Conservation (phyloP, 2,113 vertebrate species). For the Amphiprion percula region DNA sequence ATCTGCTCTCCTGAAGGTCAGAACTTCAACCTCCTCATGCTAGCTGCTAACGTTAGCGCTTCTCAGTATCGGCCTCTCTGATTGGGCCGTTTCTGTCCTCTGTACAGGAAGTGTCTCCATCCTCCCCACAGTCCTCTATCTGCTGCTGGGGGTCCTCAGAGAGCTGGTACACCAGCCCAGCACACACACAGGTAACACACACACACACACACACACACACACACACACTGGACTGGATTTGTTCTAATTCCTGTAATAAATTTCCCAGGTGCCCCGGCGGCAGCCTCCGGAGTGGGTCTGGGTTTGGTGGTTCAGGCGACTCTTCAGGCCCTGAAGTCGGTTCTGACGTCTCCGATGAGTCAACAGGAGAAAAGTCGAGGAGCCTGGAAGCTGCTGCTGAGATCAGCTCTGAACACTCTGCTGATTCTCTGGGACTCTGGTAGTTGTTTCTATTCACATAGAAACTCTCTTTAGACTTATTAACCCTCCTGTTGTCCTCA, state of each 20-base stretch:
- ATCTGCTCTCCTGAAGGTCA: conserved; percentile 96
- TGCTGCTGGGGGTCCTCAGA: conserved; percentile 91
- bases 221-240: too few relatives aligned
- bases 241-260: background rate
- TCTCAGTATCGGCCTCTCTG: background rate
- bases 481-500: too few relatives aligned
- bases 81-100: conserved; percentile 10
- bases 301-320: conserved; percentile 83
- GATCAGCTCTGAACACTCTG: conserved; percentile 87
- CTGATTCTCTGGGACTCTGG: conserved; percentile 88
- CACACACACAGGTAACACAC: conserved; percentile 27
- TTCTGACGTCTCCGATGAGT: conserved; percentile 92
- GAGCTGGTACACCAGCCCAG: conserved; percentile 84
- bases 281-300: conserved; percentile 27
- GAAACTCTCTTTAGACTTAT: too few relatives aligned
- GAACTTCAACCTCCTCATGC: background rate
- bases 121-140: conserved; percentile 93
- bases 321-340: conserved; percentile 89
- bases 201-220: too few relatives aligned
- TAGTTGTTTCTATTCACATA: background rate
- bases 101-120: conserved; percentile 93
- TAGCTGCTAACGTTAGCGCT: background rate
- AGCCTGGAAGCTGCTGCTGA: conserved; percentile 90
- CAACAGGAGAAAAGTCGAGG: conserved; percentile 89
- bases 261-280: conserved; percentile 40